Evolutionary conservation across 2,888 invertebrate genomes (phyloP).

Genomic region (Macaria notata): DNA sequence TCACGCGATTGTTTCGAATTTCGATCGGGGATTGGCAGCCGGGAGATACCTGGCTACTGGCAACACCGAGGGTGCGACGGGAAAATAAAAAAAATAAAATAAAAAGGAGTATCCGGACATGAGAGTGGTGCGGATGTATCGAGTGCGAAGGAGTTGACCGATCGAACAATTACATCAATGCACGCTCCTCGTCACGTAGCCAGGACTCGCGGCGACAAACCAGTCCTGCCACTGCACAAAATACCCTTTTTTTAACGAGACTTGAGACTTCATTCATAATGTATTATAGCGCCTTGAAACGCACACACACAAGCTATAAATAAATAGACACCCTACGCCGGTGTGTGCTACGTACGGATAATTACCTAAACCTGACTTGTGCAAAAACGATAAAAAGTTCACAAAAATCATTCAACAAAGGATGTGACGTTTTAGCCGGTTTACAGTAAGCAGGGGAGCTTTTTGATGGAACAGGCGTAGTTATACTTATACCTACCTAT

Average conservation of each 20-base stretch:
- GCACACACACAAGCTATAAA: slow-evolving; percentile 55
- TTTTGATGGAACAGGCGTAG: no score
- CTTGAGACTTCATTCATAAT: slow-evolving; percentile 80
- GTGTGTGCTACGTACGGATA: slow-evolving; percentile 20
- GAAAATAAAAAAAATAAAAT: slow-evolving; percentile 33
- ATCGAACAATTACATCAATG: slow-evolving; percentile 72
- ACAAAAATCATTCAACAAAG: slow-evolving; percentile 54
- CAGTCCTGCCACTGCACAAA: slow-evolving; percentile 61
- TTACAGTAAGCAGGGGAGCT: no score
- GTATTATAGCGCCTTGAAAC: slow-evolving; percentile 64
- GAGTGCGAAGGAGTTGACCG: slow-evolving; percentile 52
- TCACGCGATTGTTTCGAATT: slow-evolving; percentile 67
- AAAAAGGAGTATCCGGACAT: slow-evolving; percentile 40
- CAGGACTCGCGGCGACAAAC: slow-evolving; percentile 61
- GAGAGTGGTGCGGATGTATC: slow-evolving; percentile 57
- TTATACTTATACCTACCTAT: no score
- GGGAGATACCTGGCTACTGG: slow-evolving; percentile 31
- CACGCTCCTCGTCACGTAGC: slow-evolving; percentile 62
- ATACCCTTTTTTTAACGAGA: slow-evolving; percentile 65
- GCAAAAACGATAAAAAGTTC: slow-evolving; percentile 55
- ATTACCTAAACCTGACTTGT: slow-evolving; percentile 53
- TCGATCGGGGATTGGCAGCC: slow-evolving; percentile 42
- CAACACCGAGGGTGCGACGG: slow-evolving; percentile 39
- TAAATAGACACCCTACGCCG: slow-evolving; percentile 49
- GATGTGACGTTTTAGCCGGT: slow-evolving; percentile 16